Evolutionary conservation across 2,888 invertebrate species (phyloP).

Genomic region (Eubasilissa splendida): DNA sequence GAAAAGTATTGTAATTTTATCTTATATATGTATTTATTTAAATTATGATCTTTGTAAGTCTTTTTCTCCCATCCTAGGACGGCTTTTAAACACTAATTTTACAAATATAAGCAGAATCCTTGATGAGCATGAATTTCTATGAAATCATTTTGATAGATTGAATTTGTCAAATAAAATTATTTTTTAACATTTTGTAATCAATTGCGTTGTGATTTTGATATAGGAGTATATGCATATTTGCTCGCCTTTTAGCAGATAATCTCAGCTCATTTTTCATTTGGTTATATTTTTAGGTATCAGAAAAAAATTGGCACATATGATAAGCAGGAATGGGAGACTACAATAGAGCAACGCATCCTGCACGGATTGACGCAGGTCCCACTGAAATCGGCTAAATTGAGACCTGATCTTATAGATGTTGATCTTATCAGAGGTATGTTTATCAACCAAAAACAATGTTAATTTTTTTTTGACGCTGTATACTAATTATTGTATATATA

Average conservation of each 20-base stretch:
- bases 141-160: background rate
- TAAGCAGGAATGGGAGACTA: constrained; percentile 97
- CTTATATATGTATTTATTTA: too few species aligned
- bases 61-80: too few species aligned
- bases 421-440: constrained; percentile 91
- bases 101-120: too few species aligned
- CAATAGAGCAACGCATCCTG: constrained; percentile 92
- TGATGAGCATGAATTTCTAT: too few species aligned
- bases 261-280: background rate
- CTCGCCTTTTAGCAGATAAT: background rate
- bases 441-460: too few species aligned
- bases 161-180: background rate
- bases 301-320: constrained; percentile 97
- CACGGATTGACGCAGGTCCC: constrained; percentile 88
- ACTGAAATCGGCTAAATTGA: constrained; percentile 84
- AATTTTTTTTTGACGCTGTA: too few species aligned
- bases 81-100: too few species aligned
- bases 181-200: background rate
- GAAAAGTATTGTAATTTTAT: too few species aligned
- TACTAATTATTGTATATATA: too few species aligned
- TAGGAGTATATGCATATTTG: too few species aligned
- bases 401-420: constrained; percentile 95
- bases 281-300: constrained; percentile 81
- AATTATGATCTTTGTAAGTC: too few species aligned
- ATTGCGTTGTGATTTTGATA: background rate